Conservation (phyloP, 2,888 invertebrate genomes). For the Sepiola atlantica region DNA sequence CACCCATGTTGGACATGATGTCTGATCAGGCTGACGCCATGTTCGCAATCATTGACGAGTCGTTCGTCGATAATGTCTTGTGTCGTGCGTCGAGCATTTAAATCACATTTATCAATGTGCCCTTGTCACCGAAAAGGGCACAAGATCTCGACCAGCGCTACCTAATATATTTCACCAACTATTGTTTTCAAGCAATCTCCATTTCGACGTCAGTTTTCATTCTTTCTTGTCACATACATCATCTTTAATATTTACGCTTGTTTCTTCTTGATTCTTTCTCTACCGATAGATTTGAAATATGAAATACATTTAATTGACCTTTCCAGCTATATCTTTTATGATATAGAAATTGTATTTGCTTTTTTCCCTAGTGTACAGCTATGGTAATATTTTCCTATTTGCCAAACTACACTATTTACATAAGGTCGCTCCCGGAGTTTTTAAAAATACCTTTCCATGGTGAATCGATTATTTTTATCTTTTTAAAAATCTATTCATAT, state of each 20-base stretch:
- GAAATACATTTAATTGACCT: too few relatives aligned
- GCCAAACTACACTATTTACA: too few relatives aligned
- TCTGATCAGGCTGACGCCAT: neutral
- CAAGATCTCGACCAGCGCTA: neutral
- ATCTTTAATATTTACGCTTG: neutral
- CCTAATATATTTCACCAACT: neutral
- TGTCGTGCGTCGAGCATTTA: neutral
- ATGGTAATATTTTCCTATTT: too few relatives aligned
- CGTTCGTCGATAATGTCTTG: neutral
- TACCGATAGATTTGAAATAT: too few relatives aligned
- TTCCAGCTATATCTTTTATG: too few relatives aligned
- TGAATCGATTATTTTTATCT: too few relatives aligned
- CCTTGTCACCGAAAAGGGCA: constrained; percentile 8
- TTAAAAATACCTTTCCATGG: too few relatives aligned
- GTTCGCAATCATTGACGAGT: neutral
- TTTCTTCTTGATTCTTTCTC: too few relatives aligned
- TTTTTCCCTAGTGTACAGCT: too few relatives aligned
- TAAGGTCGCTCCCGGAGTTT: too few relatives aligned
- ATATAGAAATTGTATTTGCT: too few relatives aligned
- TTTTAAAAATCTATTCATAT: too few relatives aligned
- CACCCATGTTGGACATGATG: neutral
- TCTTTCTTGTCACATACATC: neutral
- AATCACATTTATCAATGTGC: constrained; percentile 20
- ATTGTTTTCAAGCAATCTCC: neutral
- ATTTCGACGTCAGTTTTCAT: neutral